Conservation (phyloP, 2,113 vertebrate genomes). For the Merops nubicus region DNA sequence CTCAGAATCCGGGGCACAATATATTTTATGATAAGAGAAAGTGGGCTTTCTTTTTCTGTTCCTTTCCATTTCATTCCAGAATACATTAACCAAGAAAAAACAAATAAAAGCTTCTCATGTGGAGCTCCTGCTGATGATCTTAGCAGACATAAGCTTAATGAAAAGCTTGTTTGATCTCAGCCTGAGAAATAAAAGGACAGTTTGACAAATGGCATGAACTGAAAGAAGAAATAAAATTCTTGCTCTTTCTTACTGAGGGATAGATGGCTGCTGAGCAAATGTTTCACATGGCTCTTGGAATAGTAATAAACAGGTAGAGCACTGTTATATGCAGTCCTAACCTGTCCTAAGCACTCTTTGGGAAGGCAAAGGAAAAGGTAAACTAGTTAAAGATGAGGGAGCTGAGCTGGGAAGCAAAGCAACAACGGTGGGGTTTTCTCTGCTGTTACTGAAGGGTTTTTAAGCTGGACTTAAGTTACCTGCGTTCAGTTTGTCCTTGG, state of each 20-base stretch:
- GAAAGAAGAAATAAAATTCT: constrained; percentile 15
- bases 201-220: constrained; percentile 23
- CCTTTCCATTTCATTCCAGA: background rate
- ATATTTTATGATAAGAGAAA: constrained; percentile 51
- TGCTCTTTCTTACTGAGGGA: background rate
- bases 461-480: background rate
- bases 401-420: background rate
- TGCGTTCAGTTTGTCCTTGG: background rate
- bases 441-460: background rate
- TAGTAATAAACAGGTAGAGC: background rate
- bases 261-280: background rate
- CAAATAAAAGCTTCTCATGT: constrained; percentile 33
- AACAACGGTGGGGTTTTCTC: background rate
- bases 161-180: constrained; percentile 48
- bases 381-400: background rate
- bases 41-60: constrained; percentile 27
- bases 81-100: constrained; percentile 35
- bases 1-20: constrained; percentile 13
- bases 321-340: background rate
- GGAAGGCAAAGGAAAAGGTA: background rate
- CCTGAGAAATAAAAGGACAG: constrained; percentile 4
- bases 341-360: background rate
- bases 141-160: constrained; percentile 51
- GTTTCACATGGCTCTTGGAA: background rate
- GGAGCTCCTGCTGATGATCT: constrained; percentile 48